Base-by-base conservation (phyloP, 1,140 invertebrate species). In the Zeugodacus cucurbitae region DNA sequence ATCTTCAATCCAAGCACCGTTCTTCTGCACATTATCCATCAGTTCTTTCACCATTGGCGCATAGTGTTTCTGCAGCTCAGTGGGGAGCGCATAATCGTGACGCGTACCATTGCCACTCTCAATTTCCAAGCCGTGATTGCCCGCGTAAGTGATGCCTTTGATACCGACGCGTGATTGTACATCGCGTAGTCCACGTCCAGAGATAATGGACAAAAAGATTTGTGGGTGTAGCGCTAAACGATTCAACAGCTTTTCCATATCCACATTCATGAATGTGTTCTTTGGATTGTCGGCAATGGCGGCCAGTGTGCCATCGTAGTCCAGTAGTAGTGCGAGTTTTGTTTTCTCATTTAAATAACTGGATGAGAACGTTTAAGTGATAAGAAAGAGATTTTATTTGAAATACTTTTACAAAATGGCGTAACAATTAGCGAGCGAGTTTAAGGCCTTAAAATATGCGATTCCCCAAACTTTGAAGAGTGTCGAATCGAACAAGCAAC, bases 1-100 rank as follows among this genome's bases (percentile, higher is more conserved):
- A 91, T 98, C 97, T 92, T 98, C 97, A 1, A 98, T 97, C 97
- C 97, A 98, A 0, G 97, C 97, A 26, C 97, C 97, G 89, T 98
- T 96, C 89, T 94, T 96, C 90, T 97, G 97, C 26, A 98, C 95
- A 93, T 97, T 96, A 90, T 97, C 96, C 91, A 97, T 96, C 41
- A 98, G 93, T 8, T 96, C 95, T 90, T 96, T 95, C 89, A 98
- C 95, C 57, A 98, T 94, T 41, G 95, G 95, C 1, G 94, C 95
- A n/a, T 98, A 96, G 91, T 97, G 97, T 74, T 95, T 96, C 90
- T 97, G 96, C 88, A 96, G 96, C 90, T 98, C 97, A 10, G 95
- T 95, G 0, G 97, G 97, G 95, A 98, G 96, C 2, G 97, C 97
- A 94, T 97, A 97, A 14, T 98, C 96, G 91, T 98, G 98, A 90